Percentiles rank a stretch among this genome's conserved stretches.
phyloP scores from a whole-genome alignment of 2,113 vertebrate genomes.

The Xiphophorus hellerii region DNA sequence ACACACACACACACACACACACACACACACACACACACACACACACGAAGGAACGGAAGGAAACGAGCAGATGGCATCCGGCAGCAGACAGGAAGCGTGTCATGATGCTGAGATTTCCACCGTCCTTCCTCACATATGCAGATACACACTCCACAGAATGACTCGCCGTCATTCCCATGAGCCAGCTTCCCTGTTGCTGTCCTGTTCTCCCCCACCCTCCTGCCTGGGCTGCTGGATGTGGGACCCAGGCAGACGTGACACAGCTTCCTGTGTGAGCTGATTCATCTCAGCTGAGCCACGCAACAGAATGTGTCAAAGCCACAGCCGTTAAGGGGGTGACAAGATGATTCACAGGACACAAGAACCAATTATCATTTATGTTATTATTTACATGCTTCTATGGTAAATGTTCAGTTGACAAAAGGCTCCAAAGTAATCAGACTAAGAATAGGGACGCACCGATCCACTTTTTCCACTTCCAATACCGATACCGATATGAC shows the following conservation, averaged over 20 bases:
- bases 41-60: constrained; percentile 29
- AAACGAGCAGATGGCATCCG: constrained; percentile 68
- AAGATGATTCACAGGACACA: constrained; percentile 39
- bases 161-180: background rate
- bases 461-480: too few relatives aligned
- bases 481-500: too few relatives aligned
- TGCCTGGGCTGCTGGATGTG: constrained; percentile 29
- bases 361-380: background rate
- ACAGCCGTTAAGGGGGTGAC: constrained; percentile 8
- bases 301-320: constrained; percentile 17
- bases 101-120: constrained; percentile 48
- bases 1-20: too few relatives aligned
- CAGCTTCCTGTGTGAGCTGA: constrained; percentile 29
- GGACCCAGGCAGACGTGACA: constrained; percentile 36
- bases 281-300: constrained; percentile 10
- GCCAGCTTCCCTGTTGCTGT: constrained; percentile 1
- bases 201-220: too few relatives aligned
- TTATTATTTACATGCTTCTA: background rate
- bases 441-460: background rate
- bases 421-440: background rate
- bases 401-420: background rate
- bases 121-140: constrained; percentile 29
- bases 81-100: constrained; percentile 71
- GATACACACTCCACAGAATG: background rate
- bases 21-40: too few relatives aligned